Evolutionary conservation across 2,797 vertebrate genomes (phyloP), one percentile per base, ranked within the genome.

Genomic region (Enteromius viviparus): DNA sequence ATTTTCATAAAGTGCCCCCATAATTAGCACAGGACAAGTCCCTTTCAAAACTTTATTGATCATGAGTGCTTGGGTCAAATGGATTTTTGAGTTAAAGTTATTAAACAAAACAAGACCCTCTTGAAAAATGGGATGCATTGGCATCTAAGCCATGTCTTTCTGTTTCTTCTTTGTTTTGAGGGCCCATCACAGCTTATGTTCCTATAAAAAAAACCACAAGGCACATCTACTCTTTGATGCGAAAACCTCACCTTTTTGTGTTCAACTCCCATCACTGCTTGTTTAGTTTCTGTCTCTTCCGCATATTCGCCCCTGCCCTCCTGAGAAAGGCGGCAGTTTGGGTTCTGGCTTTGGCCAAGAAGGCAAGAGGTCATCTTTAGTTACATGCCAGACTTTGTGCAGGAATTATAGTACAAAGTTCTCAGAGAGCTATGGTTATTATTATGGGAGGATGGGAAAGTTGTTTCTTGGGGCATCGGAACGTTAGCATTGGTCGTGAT

Each of bases 371-470:
- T 91, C 19, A 0, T 89, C 87, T 92, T 90, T 92, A 87, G 89
- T 91, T 90, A 87, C 83, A 88, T 89, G 87, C 87, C 87, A 91
- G 90, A 90, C 87, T 87, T 89, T 88, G 87, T 88, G 85, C 85
- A 91, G 88, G 86, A 90, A 91, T 89, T 89, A 88, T 66, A 80
- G 82, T 84, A 84, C 85, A 87, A 84, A 72, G 87, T 88, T 86
- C 77, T 70, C 79, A 69, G 76, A 69, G 85, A 89, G 86, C 87
- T 89, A 78, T 91, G 80, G 89, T 85, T 89, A 87, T 92, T 87
- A 90, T 90, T 62, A 77, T 82, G 83, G 81, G 83, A 76, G 78
- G 86, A 47, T 83, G 69, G 32, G 85, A 87, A 79, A 85, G 40
- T 79, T 87, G 60, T 86, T 84, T 87, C 64, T 88, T 80, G 40